phyloP scores from a whole-genome alignment of 2,888 invertebrate genomes.

The Diplazon laetatorius region DNA sequence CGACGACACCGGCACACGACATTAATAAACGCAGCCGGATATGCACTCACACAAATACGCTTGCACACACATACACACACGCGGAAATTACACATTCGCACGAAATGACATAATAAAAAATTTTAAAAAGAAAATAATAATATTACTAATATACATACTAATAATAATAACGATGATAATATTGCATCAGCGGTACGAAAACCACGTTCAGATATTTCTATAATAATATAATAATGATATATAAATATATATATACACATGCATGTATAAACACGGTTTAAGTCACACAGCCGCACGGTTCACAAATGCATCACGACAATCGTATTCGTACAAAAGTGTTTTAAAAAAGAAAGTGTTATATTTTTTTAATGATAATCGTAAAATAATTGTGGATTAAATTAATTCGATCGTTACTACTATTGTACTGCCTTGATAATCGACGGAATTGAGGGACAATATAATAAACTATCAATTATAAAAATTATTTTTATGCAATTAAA shows the following conservation, averaged over 20 bases:
- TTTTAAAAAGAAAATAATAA: conserved; percentile 18
- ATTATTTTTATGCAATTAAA: too few species aligned
- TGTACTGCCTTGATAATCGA: too few species aligned
- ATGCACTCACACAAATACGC: neutral
- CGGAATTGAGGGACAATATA: too few species aligned
- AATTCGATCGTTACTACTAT: too few species aligned
- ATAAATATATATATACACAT: conserved; percentile 20
- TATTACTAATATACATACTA: conserved; percentile 28
- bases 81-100: conserved; percentile 39
- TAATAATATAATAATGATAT: neutral
- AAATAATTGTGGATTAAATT: conserved; percentile 8
- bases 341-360: too few species aligned
- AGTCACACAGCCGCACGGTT: conserved; percentile 78
- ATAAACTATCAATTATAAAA: too few species aligned
- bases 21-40: neutral
- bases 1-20: neutral
- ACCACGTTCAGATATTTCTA: conserved; percentile 8
- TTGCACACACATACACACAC: conserved; percentile 17
- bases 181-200: conserved; percentile 34
- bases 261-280: conserved; percentile 66
- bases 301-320: conserved; percentile 64
- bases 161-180: conserved; percentile 29
- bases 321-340: conserved; percentile 27
- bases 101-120: conserved; percentile 1
- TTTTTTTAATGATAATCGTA: conserved; percentile 17